Conservation (phyloP, 2,888 invertebrate species). For the Syrphus vitripennis region DNA sequence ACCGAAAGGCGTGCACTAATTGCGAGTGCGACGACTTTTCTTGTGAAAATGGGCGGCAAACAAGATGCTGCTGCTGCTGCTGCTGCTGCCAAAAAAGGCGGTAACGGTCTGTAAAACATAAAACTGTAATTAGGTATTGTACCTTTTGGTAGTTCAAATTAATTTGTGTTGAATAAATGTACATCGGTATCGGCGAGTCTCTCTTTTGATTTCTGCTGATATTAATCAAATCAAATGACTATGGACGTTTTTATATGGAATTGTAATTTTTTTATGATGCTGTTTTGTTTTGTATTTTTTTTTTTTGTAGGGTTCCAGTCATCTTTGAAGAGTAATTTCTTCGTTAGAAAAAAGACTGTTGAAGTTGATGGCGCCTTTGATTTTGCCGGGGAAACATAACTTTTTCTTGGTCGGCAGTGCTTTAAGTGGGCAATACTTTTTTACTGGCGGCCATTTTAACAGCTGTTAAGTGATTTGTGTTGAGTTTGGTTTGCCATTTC, state of each 20-base stretch:
- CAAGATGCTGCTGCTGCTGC: background rate
- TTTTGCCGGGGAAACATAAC: background rate
- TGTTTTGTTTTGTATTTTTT: background rate
- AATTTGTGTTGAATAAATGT: slow-evolving; percentile 19
- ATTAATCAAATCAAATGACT: slow-evolving; percentile 44
- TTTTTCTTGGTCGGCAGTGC: background rate
- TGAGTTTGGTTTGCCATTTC: too few species aligned
- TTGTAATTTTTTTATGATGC: background rate
- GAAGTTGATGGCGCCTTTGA: slow-evolving; percentile 6
- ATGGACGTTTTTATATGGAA: slow-evolving; percentile 24
- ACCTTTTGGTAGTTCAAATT: slow-evolving; percentile 30
- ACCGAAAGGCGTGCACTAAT: slow-evolving; percentile 69
- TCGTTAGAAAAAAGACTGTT: background rate
- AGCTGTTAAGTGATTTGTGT: too few species aligned
- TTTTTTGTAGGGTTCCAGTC: background rate
- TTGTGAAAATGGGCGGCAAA: slow-evolving; percentile 63
- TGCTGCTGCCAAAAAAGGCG: background rate
- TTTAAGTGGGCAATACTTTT: too few species aligned
- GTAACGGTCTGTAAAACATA: background rate
- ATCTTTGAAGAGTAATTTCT: slow-evolving; percentile 1
- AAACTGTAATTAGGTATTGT: background rate
- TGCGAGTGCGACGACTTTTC: slow-evolving; percentile 59
- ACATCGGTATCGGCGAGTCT: background rate
- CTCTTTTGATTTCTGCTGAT: background rate
- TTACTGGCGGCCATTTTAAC: too few species aligned